Evolutionary conservation across 1,140 invertebrate species (phyloP), one percentile per base, ranked within the genome.

Genomic region (Eupeodes corollae): DNA sequence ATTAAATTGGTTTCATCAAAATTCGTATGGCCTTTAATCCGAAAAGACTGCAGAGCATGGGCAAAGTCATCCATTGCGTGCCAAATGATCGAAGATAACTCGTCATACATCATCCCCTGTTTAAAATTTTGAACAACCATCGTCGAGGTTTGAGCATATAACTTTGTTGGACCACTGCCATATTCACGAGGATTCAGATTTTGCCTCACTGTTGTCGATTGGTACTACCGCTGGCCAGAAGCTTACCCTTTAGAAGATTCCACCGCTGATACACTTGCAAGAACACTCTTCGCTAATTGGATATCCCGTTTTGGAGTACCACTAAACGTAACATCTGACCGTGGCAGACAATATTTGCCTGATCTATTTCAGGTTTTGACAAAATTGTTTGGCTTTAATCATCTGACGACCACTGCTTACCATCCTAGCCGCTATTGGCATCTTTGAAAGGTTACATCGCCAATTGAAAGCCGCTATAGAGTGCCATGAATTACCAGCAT

Each of bases 371-470:
- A 47, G 15, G 10, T 51, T 5, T 43, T 61, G 15, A 53, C 43
- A 39, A 39, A 38, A 2, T 33, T 56, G 2, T 31, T 59, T 10
- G 59, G 63, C 1, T 49, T 51, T 12, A 43, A 52, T 26, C 50
- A 33, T 38, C 44, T 44, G 14, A 40, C 53, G 10, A 73, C 70
- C 6, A 71, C 69, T 1, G 55, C 62, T 19, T 69, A 69, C 42
- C 68, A 71, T 43, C 67, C 69, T n/a, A n/a, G n/a, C 10, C 44
- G 52, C 61, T 21, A 71, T 71, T 44, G 68, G 70, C 0, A 58
- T 70, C 52, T 54, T 73, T 5, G 69, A 73, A 46, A 49, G 70
- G 3, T 59, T 61, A 34, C 70, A 73, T 46, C 50, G 70, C 1
- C 15, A 19, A 2, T 15, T 49, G 12, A 49, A 44, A 15, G 26